Base-by-base conservation (phyloP, 2,113 vertebrate genomes). In the Embiotoca jacksoni region DNA sequence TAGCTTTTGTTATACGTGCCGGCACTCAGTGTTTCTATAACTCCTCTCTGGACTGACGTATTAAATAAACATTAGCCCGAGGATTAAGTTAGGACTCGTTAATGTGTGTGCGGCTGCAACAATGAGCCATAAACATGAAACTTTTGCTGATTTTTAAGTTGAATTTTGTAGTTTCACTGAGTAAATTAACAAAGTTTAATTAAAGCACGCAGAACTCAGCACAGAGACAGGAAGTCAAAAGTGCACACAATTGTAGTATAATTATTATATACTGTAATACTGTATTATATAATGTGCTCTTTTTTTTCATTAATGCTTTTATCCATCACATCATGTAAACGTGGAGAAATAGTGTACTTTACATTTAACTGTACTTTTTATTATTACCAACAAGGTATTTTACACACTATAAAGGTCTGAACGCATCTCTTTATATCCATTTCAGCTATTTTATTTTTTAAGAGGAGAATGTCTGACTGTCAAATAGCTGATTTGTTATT, bases 1-100 rank as follows among this genome's bases (percentile, higher is more conserved):
- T 79, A 65, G 86, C 84, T 81, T 81, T 88, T 87, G 84, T 90
- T 79, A 55, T 49, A 41, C 23, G 54, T 4, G 4, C 58, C 50
- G 41, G 60, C 53, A 7, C 75, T 35, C 33, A 67, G 30, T 52
- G 56, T 66, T 49, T 58, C 68, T 62, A 0, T 54, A 60, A 36
- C 11, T 59, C 36, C 1, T 77, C 56, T 61, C 47, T 52, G 54
- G 23, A 62, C 44, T 14, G 3, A 8, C 16, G 32, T n/a, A 0
- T 80, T 44, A 11, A 6, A 54, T 55, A 30, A 56, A 64, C 50
- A 3, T 14, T 33, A 23, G 15, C 37, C 35, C 11, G 39, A 33
- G 44, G 14, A 64, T 56, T 23, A 50, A 47, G 49, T 66, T 60
- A 63, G 56, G 3, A 2, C 58, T 58, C 72, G 9, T 78, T 57